Base-by-base conservation (phyloP, 1,140 invertebrate species). In the Ectropis grisescens region DNA sequence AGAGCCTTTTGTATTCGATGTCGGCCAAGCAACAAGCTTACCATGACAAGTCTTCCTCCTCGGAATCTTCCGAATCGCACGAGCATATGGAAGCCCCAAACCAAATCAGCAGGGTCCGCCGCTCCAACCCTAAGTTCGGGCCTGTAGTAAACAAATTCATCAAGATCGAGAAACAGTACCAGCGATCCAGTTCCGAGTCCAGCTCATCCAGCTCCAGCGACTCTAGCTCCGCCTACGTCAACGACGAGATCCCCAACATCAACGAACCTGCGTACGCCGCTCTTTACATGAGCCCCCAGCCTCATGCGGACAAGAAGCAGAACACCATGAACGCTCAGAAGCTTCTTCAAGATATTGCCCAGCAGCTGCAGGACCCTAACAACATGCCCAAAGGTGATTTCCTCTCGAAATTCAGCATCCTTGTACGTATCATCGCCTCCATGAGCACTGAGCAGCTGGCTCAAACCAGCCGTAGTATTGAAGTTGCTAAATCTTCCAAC, bases 321-420 rank as follows among this genome's bases (percentile, higher is more conserved):
- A 78, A 67, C 33, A 54, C 78, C 1, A 47, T 80, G 37, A 61
- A 58, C 9, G 75, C 78, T 1, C 59, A 83, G 26, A 84, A 84
- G 13, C 42, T 90, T 1, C 65, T 85, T 1, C 42, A 72, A 28
- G 59, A 88, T 49, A 86, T 91, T 10, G 84, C 71, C 11, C 57
- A 82, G 23, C 85, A 87, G 35, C 27, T 90, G 2, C 76, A 88
- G 40, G 67, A 85, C 23, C 80, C 85, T 0, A 83, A 82, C 45
- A 66, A 82, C n/a, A 85, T 88, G 43, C 78, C 82, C 0, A 75
- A 83, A 42, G 40, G 83, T 24, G 68, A 86, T 10, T 85, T 86
- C 16, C 55, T 90, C 0, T 81, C 84, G 9, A 90, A 88, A 53
- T 90, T 86, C 66, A 84, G 81, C 22, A 85, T 87, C 11, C 50